Evolutionary conservation across 2,888 invertebrate genomes (phyloP).

Genomic region (Coenonympha arcania): DNA sequence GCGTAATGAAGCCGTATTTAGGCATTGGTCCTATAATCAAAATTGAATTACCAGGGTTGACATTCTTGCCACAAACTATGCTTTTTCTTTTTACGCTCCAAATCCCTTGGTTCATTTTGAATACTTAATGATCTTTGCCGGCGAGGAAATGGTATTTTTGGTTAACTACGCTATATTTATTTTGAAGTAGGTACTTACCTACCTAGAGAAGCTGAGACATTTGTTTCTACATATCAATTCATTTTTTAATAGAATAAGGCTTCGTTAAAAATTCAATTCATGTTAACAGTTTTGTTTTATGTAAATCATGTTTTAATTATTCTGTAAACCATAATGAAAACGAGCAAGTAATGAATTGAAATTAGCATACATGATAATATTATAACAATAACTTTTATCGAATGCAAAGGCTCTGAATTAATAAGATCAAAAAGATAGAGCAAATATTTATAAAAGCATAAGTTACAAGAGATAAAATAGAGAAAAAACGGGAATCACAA

Average conservation of each 20-base stretch:
- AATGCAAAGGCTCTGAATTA: too few species aligned
- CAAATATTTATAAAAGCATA: too few species aligned
- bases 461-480: too few species aligned
- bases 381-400: too few species aligned
- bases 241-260: too few species aligned
- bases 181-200: conserved; percentile 24
- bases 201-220: conserved; percentile 26
- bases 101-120: conserved; percentile 60
- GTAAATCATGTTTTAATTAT: neutral
- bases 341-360: neutral
- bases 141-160: conserved; percentile 29
- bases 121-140: conserved; percentile 52
- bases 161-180: conserved; percentile 36
- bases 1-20: conserved; percentile 69
- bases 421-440: too few species aligned
- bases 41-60: conserved; percentile 72
- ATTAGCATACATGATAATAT: too few species aligned
- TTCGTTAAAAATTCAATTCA: too few species aligned
- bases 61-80: conserved; percentile 61
- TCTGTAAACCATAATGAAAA: neutral
- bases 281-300: too few species aligned
- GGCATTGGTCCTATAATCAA: conserved; percentile 73
- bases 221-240: conserved; percentile 17
- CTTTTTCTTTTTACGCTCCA: conserved; percentile 72
- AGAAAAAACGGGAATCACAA: too few species aligned